Percentiles rank a stretch among this genome's conserved stretches.
phyloP scores from a whole-genome alignment of 37 sponge, comb jelly and placozoan genomes.

The Beroe forskalii region DNA sequence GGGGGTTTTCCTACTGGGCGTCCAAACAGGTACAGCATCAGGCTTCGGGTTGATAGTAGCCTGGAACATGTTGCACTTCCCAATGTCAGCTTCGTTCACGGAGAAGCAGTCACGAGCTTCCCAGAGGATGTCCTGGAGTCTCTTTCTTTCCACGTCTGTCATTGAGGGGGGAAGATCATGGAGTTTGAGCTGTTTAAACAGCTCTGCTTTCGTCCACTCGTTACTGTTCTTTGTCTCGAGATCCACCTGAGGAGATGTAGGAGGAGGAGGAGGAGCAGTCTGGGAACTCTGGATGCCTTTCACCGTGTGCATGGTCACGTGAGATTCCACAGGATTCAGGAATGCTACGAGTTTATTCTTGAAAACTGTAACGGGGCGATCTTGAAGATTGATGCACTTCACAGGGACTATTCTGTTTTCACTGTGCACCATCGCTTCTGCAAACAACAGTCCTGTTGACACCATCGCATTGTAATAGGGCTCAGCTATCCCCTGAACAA shows the following conservation, averaged over 20 bases:
- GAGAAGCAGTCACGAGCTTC: neutral
- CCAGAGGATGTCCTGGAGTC: neutral
- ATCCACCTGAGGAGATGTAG: too few species aligned
- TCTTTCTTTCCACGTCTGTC: neutral
- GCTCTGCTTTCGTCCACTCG: too few species aligned
- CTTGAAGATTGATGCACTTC: neutral
- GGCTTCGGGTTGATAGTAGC: neutral
- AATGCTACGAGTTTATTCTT: neutral
- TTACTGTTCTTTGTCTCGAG: too few species aligned
- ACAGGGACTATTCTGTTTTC: neutral
- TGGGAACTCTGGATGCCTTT: too few species aligned
- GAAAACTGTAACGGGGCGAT: neutral
- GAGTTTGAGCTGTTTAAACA: too few species aligned
- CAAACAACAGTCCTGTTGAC: neutral
- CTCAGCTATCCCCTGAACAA: neutral
- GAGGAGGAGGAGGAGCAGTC: too few species aligned
- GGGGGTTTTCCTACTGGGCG: too few species aligned
- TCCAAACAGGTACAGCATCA: neutral
- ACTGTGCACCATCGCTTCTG: neutral
- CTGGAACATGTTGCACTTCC: too few species aligned
- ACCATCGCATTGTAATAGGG: neutral
- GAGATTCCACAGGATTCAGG: neutral
- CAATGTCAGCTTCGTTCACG: neutral
- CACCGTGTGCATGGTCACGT: neutral
- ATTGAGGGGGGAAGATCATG: neutral